Base-by-base conservation (phyloP, 2,113 vertebrate genomes). In the Gnathonemus echidnorhynchus region DNA sequence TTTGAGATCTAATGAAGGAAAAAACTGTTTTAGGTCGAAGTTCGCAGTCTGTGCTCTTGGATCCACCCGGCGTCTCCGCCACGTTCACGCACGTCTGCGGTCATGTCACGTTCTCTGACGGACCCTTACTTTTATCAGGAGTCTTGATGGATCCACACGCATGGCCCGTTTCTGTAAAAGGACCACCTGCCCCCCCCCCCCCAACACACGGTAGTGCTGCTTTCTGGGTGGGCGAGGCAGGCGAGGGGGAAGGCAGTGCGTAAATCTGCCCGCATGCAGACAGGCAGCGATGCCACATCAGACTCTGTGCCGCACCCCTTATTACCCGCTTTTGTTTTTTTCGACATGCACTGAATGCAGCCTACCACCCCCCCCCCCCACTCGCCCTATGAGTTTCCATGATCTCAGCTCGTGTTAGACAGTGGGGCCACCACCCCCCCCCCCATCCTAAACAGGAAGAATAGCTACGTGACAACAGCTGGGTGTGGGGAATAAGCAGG, bases 331-430 rank as follows among this genome's bases (percentile, higher is more conserved):
- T 83, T 24, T 70, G 52, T 62, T 31, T 31, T 39, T 80, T 13
- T 77, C 10, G 31, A 89, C 84, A 45, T 62, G 1, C 39, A 52
- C 31, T 42, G 21, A 27, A 84, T 42, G 45, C 19, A n/a, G 2
- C 8, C 17, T n/a, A n/a, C n/a, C n/a, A n/a, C 17, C 24, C 3
- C 42, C 21, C 21, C 84, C 85, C 4, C 24, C 27, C 9, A 10
- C 48, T 86, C 24, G 3, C 49, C 85, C 2, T 1, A 35, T 77
- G 8, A 17, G 4, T 89, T 89, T 84, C 48, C 74, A 56, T 48
- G 80, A 89, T 80, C 77, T 86, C 52, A 62, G 52, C 77, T 80
- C 39, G 7, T 35, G 80, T 89, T 58, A 35, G 58, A 89, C 46
- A 21, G 21, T 19, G 49, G 13, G 86, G 31, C 11, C 10, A 1